Evolutionary conservation across 1,140 invertebrate species (phyloP), one percentile per base, ranked within the genome.

Genomic region (Mizuhopecten yessoensis): DNA sequence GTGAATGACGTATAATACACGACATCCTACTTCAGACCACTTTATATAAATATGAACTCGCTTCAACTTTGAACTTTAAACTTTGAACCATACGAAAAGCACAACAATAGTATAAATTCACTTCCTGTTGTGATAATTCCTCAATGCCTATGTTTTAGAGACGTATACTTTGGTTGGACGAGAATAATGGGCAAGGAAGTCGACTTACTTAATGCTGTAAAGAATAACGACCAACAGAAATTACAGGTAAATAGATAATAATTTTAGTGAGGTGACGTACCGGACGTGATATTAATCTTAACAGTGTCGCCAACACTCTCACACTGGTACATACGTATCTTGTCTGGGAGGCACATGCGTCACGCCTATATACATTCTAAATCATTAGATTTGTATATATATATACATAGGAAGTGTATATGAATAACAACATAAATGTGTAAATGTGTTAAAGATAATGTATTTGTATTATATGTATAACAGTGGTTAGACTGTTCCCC

Each of bases 141-240:
- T 17, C n/a, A 75, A 75, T 75, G 57, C 29, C 15, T 75, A n/a
- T 75, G n/a, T 1, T 75, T 29, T 5, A 29, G n/a, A n/a, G 23
- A 75, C 0, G 23, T 75, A 75, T 75, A 5, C 23, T 13, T 2
- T 75, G 29, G 29, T 75, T n/a, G 3, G 57, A 29, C 23, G 9
- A 49, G n/a, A 17, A 34, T 34, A 36, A 90, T 95, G 94, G 94
- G 92, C 33, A 95, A 94, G 87, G 94, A 95, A 92, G 33, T n/a
- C 10, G 94, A 95, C 33, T 91, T 95, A 34, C 45, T 95, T 3
- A 95, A 95, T 57, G 94, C 94, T 33, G 92, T 95, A 23, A 94
- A 94, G 42, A 20, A 89, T 0, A 94, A 93, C 75, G 94, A 95
- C 87, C 87, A 91, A 39, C 87, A 86, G 33, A 95, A 95, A 94